Evolutionary conservation across 2,797 vertebrate species (phyloP).

Genomic region (Acanthopagrus latus): DNA sequence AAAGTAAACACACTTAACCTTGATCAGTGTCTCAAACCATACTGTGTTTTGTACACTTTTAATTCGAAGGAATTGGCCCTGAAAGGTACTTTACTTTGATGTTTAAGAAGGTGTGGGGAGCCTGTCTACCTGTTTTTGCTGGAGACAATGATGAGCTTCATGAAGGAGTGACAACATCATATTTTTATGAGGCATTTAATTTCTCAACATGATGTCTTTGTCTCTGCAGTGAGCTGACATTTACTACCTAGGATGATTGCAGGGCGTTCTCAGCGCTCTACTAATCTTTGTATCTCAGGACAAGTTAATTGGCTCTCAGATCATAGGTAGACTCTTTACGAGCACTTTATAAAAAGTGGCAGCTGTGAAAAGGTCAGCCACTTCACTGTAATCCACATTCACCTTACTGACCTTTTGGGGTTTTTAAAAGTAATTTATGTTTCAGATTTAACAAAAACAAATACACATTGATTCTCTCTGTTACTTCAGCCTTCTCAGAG

Average conservation of each 20-base stretch:
- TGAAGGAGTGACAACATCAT: background rate
- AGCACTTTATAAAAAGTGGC: conserved; percentile 51
- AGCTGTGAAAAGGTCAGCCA: conserved; percentile 34
- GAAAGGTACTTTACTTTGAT: too few species aligned
- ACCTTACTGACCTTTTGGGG: background rate
- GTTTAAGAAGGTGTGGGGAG: background rate
- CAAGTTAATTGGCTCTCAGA: conserved; percentile 38
- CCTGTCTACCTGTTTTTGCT: background rate
- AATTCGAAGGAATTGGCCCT: too few species aligned
- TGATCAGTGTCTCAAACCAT: too few species aligned
- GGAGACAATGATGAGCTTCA: background rate
- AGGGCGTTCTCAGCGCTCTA: conserved; percentile 26
- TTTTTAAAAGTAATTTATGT: background rate
- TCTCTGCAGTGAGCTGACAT: conserved; percentile 51
- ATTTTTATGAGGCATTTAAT: conserved; percentile 6
- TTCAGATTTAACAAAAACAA: background rate
- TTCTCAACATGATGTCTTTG: conserved; percentile 8
- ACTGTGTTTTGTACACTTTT: too few species aligned
- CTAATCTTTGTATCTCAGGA: conserved; percentile 32
- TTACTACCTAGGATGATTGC: conserved; percentile 40
- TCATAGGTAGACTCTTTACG: conserved; percentile 37
- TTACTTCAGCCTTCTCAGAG: conserved; percentile 85
- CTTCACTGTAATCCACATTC: conserved; percentile 1
- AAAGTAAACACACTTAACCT: too few species aligned
- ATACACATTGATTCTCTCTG: background rate